phyloP scores from a whole-genome alignment of 2,888 invertebrate genomes.

The Ischnus inquisitorius region DNA sequence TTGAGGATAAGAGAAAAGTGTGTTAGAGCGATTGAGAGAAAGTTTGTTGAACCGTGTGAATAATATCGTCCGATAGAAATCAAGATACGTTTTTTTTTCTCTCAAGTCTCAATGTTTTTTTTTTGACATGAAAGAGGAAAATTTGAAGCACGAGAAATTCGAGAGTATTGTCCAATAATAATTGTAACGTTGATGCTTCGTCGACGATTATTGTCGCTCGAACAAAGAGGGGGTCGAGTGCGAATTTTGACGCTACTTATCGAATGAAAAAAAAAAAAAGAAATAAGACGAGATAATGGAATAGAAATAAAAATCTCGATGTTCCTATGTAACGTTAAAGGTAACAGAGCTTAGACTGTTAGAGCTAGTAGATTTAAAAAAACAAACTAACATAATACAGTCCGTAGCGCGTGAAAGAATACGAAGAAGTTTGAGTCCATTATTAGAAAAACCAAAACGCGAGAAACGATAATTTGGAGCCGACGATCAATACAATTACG shows the following conservation, averaged over 20 bases:
- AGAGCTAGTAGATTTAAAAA: slow-evolving; percentile 27
- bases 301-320: slow-evolving; percentile 65
- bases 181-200: neutral
- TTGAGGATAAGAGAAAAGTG: slow-evolving; percentile 41
- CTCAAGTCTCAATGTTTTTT: neutral
- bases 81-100: slow-evolving; percentile 35
- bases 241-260: slow-evolving; percentile 68
- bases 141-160: neutral
- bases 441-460: neutral
- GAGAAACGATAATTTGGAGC: too few species aligned
- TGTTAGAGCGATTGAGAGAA: slow-evolving; percentile 51
- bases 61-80: slow-evolving; percentile 75
- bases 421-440: slow-evolving; percentile 9
- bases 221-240: slow-evolving; percentile 5
- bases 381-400: neutral
- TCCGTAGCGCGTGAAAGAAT: slow-evolving; percentile 13
- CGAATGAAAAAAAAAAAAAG: slow-evolving; percentile 60
- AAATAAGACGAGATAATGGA: slow-evolving; percentile 43
- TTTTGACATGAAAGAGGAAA: slow-evolving; percentile 16
- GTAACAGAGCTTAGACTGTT: slow-evolving; percentile 25
- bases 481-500: too few species aligned
- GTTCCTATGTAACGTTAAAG: slow-evolving; percentile 75
- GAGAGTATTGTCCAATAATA: slow-evolving; percentile 1
- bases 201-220: slow-evolving; percentile 59
- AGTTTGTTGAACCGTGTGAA: slow-evolving; percentile 67